A percentile compares a stretch with the other conserved stretches of the same genome.
Conservation (phyloP, 2,888 invertebrate species). For the Sphecodes monilicornis region DNA sequence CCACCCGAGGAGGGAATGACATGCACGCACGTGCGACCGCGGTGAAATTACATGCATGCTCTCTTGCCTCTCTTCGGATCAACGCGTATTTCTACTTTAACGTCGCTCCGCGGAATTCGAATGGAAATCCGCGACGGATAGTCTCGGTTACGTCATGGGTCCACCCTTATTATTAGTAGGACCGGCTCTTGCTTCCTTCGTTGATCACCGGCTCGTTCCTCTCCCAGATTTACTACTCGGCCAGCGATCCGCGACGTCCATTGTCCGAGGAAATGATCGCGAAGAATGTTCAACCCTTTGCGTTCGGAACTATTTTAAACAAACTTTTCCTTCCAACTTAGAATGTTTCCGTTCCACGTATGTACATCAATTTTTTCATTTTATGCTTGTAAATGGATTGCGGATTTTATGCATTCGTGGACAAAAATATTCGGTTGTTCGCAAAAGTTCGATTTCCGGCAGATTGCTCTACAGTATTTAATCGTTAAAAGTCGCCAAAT, state of each 20-base stretch:
- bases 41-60: constrained; percentile 59
- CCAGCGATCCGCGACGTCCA: neutral
- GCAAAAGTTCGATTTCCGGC: too few species aligned
- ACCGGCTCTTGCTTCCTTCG: neutral
- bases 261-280: neutral
- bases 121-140: constrained; percentile 20
- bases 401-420: too few species aligned
- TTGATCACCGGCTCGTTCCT: neutral
- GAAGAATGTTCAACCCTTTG: neutral
- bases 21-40: constrained; percentile 59
- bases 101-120: constrained; percentile 35
- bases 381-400: too few species aligned
- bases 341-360: too few species aligned
- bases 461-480: too few species aligned
- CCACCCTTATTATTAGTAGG: neutral
- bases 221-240: neutral
- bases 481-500: too few species aligned
- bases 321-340: too few species aligned
- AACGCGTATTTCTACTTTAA: constrained; percentile 37
- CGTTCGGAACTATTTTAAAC: too few species aligned
- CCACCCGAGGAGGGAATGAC: constrained; percentile 47
- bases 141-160: constrained; percentile 13
- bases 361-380: too few species aligned
- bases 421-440: too few species aligned
- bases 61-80: constrained; percentile 49